Percentiles rank a stretch among this genome's conserved stretches.
Evolutionary conservation across 2,888 invertebrate species (phyloP).

Genomic region (Unio delphinus): DNA sequence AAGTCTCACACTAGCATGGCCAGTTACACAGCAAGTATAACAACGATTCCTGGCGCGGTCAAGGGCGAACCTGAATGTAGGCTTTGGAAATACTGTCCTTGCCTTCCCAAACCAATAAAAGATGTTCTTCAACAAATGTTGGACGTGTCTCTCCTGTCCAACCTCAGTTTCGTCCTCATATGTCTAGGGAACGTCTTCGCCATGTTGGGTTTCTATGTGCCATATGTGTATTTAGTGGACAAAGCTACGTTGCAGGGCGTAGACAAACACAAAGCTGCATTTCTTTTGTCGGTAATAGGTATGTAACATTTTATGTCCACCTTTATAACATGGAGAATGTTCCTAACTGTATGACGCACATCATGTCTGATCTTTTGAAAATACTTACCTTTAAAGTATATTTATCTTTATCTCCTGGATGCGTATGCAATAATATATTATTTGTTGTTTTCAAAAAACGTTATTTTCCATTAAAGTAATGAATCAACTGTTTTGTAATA

Average conservation of each 20-base stretch:
- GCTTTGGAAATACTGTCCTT: constrained; percentile 41
- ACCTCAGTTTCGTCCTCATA: constrained; percentile 93
- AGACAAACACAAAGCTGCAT: constrained; percentile 72
- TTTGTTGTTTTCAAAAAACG: no score
- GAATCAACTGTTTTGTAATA: no score
- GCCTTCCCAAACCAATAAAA: constrained; percentile 68
- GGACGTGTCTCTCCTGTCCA: constrained; percentile 88
- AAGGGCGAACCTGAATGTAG: constrained; percentile 29
- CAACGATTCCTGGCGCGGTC: constrained; percentile 81
- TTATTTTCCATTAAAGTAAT: no score
- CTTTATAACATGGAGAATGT: no score
- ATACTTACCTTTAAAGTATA: no score
- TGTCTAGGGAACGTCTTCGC: constrained; percentile 85
- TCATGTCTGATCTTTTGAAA: no score
- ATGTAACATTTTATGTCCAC: constrained; percentile 10
- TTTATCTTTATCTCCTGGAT: no score
- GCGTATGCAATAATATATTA: no score
- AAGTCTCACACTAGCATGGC: constrained; percentile 91
- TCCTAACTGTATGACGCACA: no score
- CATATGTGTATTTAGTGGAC: constrained; percentile 66
- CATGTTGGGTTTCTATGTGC: constrained; percentile 67
- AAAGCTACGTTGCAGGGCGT: constrained; percentile 56
- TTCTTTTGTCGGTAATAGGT: constrained; percentile 72
- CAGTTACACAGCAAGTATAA: constrained; percentile 90
- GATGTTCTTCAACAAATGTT: constrained; percentile 85